phyloP scores from a whole-genome alignment of 2,113 vertebrate genomes.

The Amazona guildingii region DNA sequence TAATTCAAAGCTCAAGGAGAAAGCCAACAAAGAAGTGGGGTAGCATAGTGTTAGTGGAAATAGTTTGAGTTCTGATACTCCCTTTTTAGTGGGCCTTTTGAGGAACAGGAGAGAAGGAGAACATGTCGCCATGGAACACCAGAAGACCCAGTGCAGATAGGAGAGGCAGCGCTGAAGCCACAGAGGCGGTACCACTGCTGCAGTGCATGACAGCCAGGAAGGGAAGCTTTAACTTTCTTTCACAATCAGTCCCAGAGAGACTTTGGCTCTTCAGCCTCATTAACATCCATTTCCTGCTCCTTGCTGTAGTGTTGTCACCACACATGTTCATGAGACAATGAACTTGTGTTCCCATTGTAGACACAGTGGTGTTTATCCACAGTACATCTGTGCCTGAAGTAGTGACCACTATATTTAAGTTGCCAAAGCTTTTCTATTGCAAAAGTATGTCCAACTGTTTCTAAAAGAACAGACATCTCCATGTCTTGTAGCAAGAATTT shows the following conservation, averaged over 20 bases:
- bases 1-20: not conserved
- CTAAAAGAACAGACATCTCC: not conserved
- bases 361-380: not conserved
- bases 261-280: constrained; percentile 33
- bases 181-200: not conserved
- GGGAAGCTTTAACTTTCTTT: constrained; percentile 9
- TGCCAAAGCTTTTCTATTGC: not conserved
- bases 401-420: not conserved
- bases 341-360: constrained; percentile 16
- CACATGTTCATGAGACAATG: not conserved
- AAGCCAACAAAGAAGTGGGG: not conserved
- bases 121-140: not conserved
- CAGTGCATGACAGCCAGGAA: not conserved
- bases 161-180: not conserved
- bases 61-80: not conserved
- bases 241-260: not conserved
- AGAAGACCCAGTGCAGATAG: not conserved
- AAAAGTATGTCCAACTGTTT: not conserved
- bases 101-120: not conserved
- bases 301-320: not conserved
- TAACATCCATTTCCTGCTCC: constrained; percentile 26
- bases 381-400: not conserved
- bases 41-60: not conserved
- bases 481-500: not conserved
- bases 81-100: not conserved